phyloP scores from a whole-genome alignment of 2,113 vertebrate genomes.

The Vanacampus margaritifer region DNA sequence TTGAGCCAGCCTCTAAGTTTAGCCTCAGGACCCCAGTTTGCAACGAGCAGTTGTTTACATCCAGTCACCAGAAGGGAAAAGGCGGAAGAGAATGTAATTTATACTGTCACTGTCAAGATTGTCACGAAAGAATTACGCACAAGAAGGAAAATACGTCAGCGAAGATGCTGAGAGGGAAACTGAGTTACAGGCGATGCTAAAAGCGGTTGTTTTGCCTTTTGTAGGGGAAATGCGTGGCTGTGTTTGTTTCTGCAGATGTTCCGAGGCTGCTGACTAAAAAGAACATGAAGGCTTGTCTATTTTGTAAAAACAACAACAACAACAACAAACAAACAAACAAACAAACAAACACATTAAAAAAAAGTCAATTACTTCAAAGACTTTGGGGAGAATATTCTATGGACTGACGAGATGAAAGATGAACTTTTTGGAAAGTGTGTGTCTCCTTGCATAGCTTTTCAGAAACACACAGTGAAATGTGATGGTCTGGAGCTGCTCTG shows the following conservation, averaged over 20 bases:
- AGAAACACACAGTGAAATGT: too few relatives aligned
- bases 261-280: too few relatives aligned
- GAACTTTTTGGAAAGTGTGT: too few relatives aligned
- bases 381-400: too few relatives aligned
- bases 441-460: too few relatives aligned
- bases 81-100: constrained; percentile 68
- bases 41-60: constrained; percentile 30
- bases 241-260: neutral
- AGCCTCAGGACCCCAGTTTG: constrained; percentile 46
- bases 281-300: too few relatives aligned
- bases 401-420: too few relatives aligned
- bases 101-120: constrained; percentile 64
- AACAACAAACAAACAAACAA: too few relatives aligned
- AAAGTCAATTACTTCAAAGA: too few relatives aligned
- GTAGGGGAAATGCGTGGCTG: neutral
- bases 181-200: constrained; percentile 60
- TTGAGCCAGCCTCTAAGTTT: constrained; percentile 68
- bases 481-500: too few relatives aligned
- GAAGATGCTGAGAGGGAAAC: constrained; percentile 41
- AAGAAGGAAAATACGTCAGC: constrained; percentile 29
- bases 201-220: constrained; percentile 40
- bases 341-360: too few relatives aligned
- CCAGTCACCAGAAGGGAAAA: constrained; percentile 47
- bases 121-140: constrained; percentile 47
- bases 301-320: too few relatives aligned